Conservation (phyloP, 2,797 vertebrate genomes). For the Argentina silus region DNA sequence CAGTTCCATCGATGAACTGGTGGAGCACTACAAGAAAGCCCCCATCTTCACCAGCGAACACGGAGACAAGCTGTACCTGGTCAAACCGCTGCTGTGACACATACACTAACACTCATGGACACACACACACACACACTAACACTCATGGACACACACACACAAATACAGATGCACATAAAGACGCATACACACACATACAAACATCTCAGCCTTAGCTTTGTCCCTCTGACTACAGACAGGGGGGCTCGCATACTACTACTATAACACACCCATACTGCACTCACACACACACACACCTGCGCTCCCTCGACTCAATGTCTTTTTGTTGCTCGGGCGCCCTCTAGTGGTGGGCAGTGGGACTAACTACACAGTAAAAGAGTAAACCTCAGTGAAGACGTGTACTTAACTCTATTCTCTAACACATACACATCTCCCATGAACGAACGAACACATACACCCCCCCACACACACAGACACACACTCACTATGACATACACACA, state of each 20-base stretch:
- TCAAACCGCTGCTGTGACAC: slow-evolving; percentile 91
- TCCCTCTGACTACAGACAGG: too few species aligned
- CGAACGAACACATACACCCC: too few species aligned
- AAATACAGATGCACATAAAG: slow-evolving; percentile 13
- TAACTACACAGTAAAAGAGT: too few species aligned
- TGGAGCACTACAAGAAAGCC: slow-evolving; percentile 99
- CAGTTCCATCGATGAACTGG: slow-evolving; percentile 93
- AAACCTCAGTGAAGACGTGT: too few species aligned
- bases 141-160: slow-evolving; percentile 60
- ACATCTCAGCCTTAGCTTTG: too few species aligned
- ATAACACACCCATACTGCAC: too few species aligned
- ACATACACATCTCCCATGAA: too few species aligned
- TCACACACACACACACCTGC: background rate
- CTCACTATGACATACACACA: slow-evolving; percentile 20
- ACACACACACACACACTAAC: slow-evolving; percentile 12
- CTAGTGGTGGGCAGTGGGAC: too few species aligned
- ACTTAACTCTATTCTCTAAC: too few species aligned
- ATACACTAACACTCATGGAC: slow-evolving; percentile 18
- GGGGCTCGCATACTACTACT: too few species aligned
- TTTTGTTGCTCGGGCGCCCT: too few species aligned
- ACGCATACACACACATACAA: too few species aligned
- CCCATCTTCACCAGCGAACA: slow-evolving; percentile 99
- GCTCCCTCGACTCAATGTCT: background rate
- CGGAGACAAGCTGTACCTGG: slow-evolving; percentile 96
- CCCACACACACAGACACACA: slow-evolving; percentile 16